Evolutionary conservation across 2,797 vertebrate genomes (phyloP), one percentile per base, ranked within the genome.

Genomic region (Falco peregrinus): DNA sequence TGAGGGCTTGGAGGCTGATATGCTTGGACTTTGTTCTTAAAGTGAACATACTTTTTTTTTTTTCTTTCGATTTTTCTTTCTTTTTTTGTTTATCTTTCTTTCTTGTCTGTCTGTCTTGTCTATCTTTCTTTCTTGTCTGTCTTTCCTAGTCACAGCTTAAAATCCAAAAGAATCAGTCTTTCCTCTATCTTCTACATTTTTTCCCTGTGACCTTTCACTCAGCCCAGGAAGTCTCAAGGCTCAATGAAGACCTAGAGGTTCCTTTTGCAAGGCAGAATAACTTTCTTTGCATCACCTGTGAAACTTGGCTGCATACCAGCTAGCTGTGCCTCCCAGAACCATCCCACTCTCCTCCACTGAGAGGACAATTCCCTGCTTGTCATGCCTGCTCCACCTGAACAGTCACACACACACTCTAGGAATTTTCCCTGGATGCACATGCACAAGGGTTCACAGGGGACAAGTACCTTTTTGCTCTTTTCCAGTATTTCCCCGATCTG

Each of bases 311-410:
- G 16, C 2, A 3, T 37, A 83, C 2, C 16, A 61, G 25, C 20
- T 59, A 3, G 2, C 13, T 63, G 10, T 50, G 20, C 18, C 11
- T 81, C 10, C 13, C 13, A 51, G 25, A 18, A n/a, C 22, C 15
- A 31, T 71, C 31, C 24, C 8, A 59, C 26, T 48, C 13, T 25
- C 22, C 11, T 64, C n/a, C 19, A 45, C 10, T 18, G 54, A 29
- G 11, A 39, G 4, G 4, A 16, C 2, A 0, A 77, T 53, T 75
- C 31, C 43, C n/a, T 4, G 0, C 17, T 45, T 60, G 12, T 21
- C 13, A 22, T 41, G 5, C 10, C 45, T 69, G 3, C 59, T 69
- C 29, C 19, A 50, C 10, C 50, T 77, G 25, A 54, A 47, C n/a
- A 18, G 53, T 57, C 37, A 26, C 4, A 3, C 8, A 31, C 14